Conservation (phyloP, 2,113 vertebrate species). For the Verasper variegatus region DNA sequence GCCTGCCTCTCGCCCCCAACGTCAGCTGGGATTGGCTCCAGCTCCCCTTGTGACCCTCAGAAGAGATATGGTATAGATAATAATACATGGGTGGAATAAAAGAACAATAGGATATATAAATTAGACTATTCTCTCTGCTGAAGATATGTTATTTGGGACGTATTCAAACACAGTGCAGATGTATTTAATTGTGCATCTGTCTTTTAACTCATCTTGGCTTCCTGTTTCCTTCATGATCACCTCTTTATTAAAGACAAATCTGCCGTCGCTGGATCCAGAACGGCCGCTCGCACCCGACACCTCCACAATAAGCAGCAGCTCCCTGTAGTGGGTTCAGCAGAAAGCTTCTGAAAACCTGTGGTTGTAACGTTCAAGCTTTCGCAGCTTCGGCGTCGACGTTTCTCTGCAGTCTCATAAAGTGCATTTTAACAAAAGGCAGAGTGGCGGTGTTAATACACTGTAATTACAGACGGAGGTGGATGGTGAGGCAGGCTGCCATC, state of each 20-base stretch:
- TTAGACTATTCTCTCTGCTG: too few species aligned
- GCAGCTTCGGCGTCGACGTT: neutral
- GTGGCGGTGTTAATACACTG: slow-evolving; percentile 25
- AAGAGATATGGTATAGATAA: too few species aligned
- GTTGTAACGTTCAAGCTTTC: neutral
- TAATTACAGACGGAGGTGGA: slow-evolving; percentile 49
- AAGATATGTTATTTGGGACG: too few species aligned
- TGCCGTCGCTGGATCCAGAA: slow-evolving; percentile 2
- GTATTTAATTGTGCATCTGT: too few species aligned
- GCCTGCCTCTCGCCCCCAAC: neutral
- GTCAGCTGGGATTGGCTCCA: neutral
- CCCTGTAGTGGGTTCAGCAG: neutral
- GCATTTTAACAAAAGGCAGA: slow-evolving; percentile 35
- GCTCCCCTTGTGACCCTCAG: neutral
- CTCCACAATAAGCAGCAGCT: neutral
- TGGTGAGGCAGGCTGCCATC: slow-evolving; percentile 76
- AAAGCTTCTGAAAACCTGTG: neutral
- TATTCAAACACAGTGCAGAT: too few species aligned
- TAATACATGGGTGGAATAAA: too few species aligned
- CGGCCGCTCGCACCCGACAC: neutral
- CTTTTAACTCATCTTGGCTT: too few species aligned
- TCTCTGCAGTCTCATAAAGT: slow-evolving; percentile 14
- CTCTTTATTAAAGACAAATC: slow-evolving; percentile 13
- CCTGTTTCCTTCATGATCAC: neutral
- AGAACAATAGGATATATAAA: too few species aligned